Evolutionary conservation across 2,797 vertebrate species (phyloP), one percentile per base, ranked within the genome.

Genomic region (Taeniopygia guttata): DNA sequence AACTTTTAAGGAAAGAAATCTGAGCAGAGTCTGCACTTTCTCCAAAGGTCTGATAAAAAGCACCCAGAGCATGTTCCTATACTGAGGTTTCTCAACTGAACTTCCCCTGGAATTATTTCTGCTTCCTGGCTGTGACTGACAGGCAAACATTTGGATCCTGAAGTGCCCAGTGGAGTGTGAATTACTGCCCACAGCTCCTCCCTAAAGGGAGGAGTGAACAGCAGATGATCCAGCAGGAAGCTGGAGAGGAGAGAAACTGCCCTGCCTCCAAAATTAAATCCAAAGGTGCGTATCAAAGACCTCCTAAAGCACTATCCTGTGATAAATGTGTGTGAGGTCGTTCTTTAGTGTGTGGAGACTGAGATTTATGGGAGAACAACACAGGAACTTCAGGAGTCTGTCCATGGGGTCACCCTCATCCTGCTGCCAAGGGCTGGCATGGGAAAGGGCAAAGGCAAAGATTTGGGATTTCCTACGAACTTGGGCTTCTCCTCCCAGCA

Each of bases 381-480:
- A 16, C 13, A 59, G 45, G 36, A 3, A 21, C 27, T 56, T 14
- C 25, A 67, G 42, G 23, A 69, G 40, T 16, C 12, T 6, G 26
- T 30, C 58, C 12, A 2, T 14, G n/a, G 51, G 56, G 55, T 25
- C 52, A 56, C 27, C 52, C 59, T 26, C 58, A 26, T n/a, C 43
- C 67, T 73, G 69, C 77, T 68, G 11, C 29, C 49, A 3, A 58
- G 77, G 23, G 15, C 29, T 22, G 43, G 30, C 51, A 40, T 20
- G 11, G 30, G 18, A 42, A 38, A 62, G 27, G 60, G 56, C 17
- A n/a, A 25, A 49, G 46, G 48, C 5, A 38, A 58, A 74, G 20
- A 40, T 16, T 0, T 42, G 40, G 2, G 1, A 36, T 70, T 55
- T 77, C 40, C 52, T 20, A 18, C 9, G 8, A 59, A 54, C 0